A percentile compares a stretch with the other conserved stretches of the same genome.
phyloP scores from a whole-genome alignment of 2,888 invertebrate genomes.

The Spialia ferax region DNA sequence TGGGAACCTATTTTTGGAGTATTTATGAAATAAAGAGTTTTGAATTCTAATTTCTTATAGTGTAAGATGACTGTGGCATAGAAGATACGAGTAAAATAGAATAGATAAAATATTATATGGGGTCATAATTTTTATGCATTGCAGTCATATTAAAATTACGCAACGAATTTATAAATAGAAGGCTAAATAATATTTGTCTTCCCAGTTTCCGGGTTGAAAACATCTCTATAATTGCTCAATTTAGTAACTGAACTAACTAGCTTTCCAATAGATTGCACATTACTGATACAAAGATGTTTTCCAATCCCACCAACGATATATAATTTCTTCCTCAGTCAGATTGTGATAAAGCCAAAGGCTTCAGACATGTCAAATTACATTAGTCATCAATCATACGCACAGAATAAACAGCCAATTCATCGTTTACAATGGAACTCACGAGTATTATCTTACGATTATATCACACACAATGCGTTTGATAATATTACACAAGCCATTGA shows the following conservation, averaged over 20 bases:
- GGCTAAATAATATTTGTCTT: no score
- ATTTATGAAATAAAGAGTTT: no score
- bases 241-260: background rate
- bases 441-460: constrained; percentile 45
- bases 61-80: no score
- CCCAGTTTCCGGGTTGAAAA: no score
- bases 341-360: background rate
- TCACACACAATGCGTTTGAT: constrained; percentile 46
- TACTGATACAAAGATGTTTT: background rate
- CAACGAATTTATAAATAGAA: no score
- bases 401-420: constrained; percentile 31
- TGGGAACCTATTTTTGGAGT: no score
- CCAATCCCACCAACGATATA: background rate
- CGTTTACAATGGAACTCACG: constrained; percentile 38
- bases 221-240: background rate
- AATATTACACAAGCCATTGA: constrained; percentile 45
- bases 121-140: no score
- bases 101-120: no score
- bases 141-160: no score
- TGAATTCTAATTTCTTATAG: no score
- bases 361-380: constrained; percentile 12
- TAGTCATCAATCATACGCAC: constrained; percentile 14
- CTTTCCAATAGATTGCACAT: background rate
- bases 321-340: constrained; percentile 5
- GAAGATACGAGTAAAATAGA: no score